Percentiles rank a stretch among this genome's conserved stretches.
phyloP scores from a whole-genome alignment of 2,113 vertebrate species.

The Trogon surrucura region DNA sequence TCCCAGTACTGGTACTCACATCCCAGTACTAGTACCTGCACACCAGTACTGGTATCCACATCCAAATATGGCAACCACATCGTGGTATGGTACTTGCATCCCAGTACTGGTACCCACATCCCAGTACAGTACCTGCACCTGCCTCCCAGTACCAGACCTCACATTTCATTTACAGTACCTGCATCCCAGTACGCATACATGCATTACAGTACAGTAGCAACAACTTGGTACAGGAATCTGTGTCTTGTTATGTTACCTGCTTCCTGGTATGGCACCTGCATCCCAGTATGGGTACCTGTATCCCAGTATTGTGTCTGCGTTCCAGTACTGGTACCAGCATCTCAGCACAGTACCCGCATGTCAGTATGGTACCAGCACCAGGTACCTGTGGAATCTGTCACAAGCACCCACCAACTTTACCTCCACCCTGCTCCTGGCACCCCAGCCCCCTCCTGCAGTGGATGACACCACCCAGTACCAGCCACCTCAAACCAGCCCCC shows the following conservation, averaged over 20 bases:
- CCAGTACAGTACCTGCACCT: background rate
- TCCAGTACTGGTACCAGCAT: too few relatives aligned
- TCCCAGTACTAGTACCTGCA: background rate
- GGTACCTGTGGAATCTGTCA: background rate
- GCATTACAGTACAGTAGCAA: background rate
- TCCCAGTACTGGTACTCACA: background rate
- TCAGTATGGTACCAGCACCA: background rate
- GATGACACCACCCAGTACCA: too few relatives aligned
- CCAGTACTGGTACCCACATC: background rate
- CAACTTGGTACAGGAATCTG: rapidly evolving
- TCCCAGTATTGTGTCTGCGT: too few relatives aligned
- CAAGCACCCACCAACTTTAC: rapidly evolving
- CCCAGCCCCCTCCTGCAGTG: too few relatives aligned
- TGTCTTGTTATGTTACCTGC: background rate
- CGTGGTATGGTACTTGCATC: background rate
- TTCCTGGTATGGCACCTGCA: too few relatives aligned
- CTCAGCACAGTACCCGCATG: rapidly evolving
- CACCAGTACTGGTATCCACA: too few relatives aligned
- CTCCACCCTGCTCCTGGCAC: too few relatives aligned
- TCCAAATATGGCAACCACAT: background rate
- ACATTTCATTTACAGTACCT: background rate
- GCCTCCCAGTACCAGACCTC: too few relatives aligned
- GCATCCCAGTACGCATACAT: background rate
- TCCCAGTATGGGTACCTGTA: too few relatives aligned
- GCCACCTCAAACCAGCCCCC: too few relatives aligned